These are phyloP conservation scores for Ammodytes dubius DNA, from an alignment of 2,113 vertebrate species.

Conservation along the genomic window DNA sequence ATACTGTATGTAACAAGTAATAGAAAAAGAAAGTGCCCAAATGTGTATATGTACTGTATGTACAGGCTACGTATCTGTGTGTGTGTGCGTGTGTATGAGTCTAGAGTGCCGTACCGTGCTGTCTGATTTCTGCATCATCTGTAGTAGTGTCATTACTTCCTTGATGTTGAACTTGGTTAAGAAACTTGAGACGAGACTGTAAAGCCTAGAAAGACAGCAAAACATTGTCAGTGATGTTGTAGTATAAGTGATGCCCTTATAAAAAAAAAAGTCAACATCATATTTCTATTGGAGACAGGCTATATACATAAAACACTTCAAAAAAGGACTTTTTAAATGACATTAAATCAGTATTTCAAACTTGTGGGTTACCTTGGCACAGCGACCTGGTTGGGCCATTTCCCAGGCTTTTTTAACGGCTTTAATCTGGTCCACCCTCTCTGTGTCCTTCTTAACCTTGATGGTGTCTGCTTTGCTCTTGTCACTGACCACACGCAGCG, in stretches of 20 bases:
- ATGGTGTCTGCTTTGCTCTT: slow-evolving; percentile 79
- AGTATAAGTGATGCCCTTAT: background rate
- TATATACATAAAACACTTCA: background rate
- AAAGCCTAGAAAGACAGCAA: slow-evolving; percentile 81
- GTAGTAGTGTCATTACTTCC: slow-evolving; percentile 9
- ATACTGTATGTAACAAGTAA: background rate
- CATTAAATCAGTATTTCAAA: background rate
- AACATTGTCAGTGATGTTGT: background rate
- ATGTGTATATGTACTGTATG: background rate
- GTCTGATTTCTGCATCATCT: slow-evolving; percentile 41
- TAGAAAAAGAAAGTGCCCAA: background rate
- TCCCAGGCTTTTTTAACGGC: slow-evolving; percentile 93
- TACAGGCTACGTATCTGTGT: background rate
- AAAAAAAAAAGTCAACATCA: background rate
- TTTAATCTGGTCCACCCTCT: slow-evolving; percentile 88
- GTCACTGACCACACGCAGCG: slow-evolving; percentile 87
- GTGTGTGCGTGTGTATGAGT: background rate
- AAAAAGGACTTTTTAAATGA: background rate
- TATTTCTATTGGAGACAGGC: background rate
- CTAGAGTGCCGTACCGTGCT: slow-evolving; percentile 37
- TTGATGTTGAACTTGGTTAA: slow-evolving; percentile 72
- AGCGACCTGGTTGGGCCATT: slow-evolving; percentile 87
- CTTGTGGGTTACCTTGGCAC: slow-evolving; percentile 85
- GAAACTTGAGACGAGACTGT: slow-evolving; percentile 84
- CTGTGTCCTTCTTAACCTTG: slow-evolving; percentile 88